Base-by-base conservation (phyloP, 1,140 invertebrate genomes). In the Hyphantria cunea region DNA sequence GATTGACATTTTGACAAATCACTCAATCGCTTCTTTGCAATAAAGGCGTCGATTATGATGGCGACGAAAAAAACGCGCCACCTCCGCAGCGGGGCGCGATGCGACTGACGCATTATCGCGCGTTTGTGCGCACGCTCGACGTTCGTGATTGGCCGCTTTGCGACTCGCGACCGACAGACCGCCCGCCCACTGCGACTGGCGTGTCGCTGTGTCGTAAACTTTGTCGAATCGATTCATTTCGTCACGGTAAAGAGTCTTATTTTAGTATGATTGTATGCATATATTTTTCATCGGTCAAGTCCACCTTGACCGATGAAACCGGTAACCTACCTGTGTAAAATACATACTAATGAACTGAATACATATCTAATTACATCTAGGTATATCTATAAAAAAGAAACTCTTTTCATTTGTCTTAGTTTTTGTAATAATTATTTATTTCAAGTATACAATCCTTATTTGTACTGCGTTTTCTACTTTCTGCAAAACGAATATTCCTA, bases 131-230 rank as follows among this genome's bases (percentile, higher is more conserved):
- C 68, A 68, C 70, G 64, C 60, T 41, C 49, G 54, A 34, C 44
- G 49, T 31, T 41, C 47, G 47, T 66, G 66, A 70, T 72, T 71
- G 70, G 68, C 49, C 51, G 54, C 10, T 42, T 58, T 68, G 67
- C 78, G 74, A 73, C 66, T 66, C 69, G 70, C 72, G 68, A 54
- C 59, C 49, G 72, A 62, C 62, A 44, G 55, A 63, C 48, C 44
- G 49, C 63, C 61, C 68, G 75, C 75, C 75, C 73, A 65, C 68
- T 69, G 75, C 76, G 74, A 76, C 74, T 64, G 54, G 61, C 47
- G 68, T 66, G 66, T 68, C 70, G 60, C 49, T 25, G 58, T 59
- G 41, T 72, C 54, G 64, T 63, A 58, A 69, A 64, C 52, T 60
- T 64, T 41, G 53, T 56, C 52, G 53, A 64, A 49, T 64, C 52